Evolutionary conservation across 2,113 vertebrate species (phyloP).

Genomic region (Boulengeromyrus knoepffleri): DNA sequence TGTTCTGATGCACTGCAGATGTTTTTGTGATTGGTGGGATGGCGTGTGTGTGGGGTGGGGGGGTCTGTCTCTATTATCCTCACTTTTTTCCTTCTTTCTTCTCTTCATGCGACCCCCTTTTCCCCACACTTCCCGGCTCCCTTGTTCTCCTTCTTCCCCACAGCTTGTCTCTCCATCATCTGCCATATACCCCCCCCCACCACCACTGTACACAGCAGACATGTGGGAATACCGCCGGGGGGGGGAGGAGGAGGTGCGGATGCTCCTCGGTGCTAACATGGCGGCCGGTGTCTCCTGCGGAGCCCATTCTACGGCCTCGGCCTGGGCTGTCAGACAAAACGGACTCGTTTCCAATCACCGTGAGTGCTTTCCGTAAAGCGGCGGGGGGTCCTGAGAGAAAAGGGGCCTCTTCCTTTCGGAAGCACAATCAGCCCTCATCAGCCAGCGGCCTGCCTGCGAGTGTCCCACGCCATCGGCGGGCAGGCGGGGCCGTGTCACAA

Average conservation of each 20-base stretch:
- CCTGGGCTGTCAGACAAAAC: constrained; percentile 41
- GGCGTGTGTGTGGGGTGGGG: neutral
- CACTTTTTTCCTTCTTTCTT: constrained; percentile 14
- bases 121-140: constrained; percentile 29
- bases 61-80: constrained; percentile 21
- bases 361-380: constrained; percentile 34
- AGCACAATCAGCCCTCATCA: constrained; percentile 43
- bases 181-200: constrained; percentile 36
- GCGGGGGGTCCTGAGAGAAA: constrained; percentile 31
- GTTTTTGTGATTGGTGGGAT: constrained; percentile 48
- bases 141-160: constrained; percentile 43
- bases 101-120: neutral
- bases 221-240: constrained; percentile 36
- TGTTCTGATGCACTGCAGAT: constrained; percentile 37
- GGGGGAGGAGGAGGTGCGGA: neutral
- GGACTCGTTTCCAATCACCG: constrained; percentile 39
- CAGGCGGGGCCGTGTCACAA: neutral
- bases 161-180: constrained; percentile 54
- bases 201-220: constrained; percentile 30
- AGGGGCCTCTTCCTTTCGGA: constrained; percentile 36
- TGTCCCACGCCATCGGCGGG: neutral
- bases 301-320: constrained; percentile 42
- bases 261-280: constrained; percentile 42
- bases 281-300: constrained; percentile 55
- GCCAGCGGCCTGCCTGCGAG: constrained; percentile 16